These are phyloP conservation scores for Cotesia vestalis DNA, from an alignment of 1,140 invertebrate species.

Conservation along the genomic window DNA sequence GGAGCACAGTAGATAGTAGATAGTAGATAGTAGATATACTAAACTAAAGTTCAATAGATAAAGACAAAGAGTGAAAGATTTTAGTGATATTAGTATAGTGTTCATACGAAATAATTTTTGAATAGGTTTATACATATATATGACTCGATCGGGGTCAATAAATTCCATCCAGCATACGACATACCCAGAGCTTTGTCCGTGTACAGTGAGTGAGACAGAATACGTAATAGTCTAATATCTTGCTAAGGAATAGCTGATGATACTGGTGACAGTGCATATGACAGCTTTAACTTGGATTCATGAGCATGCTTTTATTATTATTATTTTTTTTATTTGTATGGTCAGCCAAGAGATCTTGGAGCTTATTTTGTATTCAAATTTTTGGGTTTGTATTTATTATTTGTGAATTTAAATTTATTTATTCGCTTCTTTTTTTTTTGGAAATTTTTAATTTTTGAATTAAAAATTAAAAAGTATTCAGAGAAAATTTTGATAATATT, in stretches of 20 bases:
- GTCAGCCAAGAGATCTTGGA: no score
- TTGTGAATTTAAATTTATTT: no score
- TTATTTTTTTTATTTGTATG: neutral
- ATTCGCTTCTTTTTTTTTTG: no score
- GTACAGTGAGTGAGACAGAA: constrained; percentile 61
- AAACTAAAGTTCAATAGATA: neutral
- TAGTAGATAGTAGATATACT: neutral
- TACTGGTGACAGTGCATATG: constrained; percentile 54
- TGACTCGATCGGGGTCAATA: constrained; percentile 29
- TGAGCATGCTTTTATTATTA: constrained; percentile 17
- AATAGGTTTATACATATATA: constrained; percentile 30
- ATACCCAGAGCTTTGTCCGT: constrained; percentile 65
- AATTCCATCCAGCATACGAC: constrained; percentile 66
- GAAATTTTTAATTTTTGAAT: no score
- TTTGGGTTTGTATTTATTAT: no score
- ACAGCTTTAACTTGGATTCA: constrained; percentile 43
- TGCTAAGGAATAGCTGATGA: constrained; percentile 40
- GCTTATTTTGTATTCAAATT: no score
- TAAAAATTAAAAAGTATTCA: no score
- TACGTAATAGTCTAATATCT: constrained; percentile 44
- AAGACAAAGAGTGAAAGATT: constrained; percentile 13
- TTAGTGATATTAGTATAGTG: constrained; percentile 18
- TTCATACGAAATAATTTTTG: constrained; percentile 19
- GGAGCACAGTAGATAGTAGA: neutral
- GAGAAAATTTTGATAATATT: no score